Evolutionary conservation across 2,797 vertebrate species (phyloP), one percentile per base, ranked within the genome.

Genomic region (Xenopus petersii): DNA sequence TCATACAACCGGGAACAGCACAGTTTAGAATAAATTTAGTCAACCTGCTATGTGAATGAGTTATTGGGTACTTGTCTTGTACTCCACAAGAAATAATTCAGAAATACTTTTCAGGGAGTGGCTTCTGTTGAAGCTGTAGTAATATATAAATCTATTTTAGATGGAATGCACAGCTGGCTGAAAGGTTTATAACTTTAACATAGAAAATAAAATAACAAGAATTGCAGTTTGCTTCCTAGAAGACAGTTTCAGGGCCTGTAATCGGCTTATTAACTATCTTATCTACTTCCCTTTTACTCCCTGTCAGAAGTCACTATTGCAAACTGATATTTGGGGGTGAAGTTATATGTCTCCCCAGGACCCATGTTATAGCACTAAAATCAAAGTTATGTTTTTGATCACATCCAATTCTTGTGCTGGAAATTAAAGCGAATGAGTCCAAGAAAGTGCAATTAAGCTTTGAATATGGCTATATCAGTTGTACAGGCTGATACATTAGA

Each of bases 271-370:
- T 51, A 24, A 51, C 55, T 54, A 60, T 59, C 62, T 71, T 61
- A 36, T 71, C 36, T 71, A 42, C 68, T 71, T 76, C 63, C n/a
- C 47, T 65, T 48, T 55, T 67, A 24, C 68, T 61, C 63, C 63
- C 55, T 66, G 62, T 71, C 74, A 66, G 46, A 76, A 65, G 74
- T 76, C 56, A 76, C 71, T 76, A 76, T 17, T 61, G 46, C 12
- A 76, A 66, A 36, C 61, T 75, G 67, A 64, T 70, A 75, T 75
- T 75, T 70, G 74, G 67, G 67, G 69, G 66, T 62, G 48, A 58
- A 66, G 15, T 24, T 66, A 66, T 66, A 66, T 48, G 54, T 76
- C 74, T 76, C 69, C 59, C 62, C 42, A 66, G 68, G 63, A 51
- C 48, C 13, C 55, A 51, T 71, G 55, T 61, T 71, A 76, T 76